Conservation (phyloP, 2,888 invertebrate species). For the Alentia gelatinosa region DNA sequence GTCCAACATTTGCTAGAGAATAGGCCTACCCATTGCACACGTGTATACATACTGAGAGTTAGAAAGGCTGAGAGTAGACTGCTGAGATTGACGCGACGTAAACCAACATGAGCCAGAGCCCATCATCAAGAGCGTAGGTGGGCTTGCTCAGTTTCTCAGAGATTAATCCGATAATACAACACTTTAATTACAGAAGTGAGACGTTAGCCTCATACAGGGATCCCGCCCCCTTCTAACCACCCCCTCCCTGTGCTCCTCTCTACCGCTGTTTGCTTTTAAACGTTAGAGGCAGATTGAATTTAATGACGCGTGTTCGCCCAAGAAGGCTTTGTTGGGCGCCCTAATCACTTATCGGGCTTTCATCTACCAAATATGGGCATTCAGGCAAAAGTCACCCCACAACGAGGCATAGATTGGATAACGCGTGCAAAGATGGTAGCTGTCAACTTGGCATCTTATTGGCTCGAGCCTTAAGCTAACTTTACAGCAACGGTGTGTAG, state of each 20-base stretch:
- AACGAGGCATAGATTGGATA: not conserved
- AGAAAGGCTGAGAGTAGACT: too few relatives aligned
- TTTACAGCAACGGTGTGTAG: not conserved
- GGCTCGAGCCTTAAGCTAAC: not conserved
- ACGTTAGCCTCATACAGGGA: too few relatives aligned
- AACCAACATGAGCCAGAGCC: too few relatives aligned
- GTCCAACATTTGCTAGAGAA: too few relatives aligned
- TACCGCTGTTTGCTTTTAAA: not conserved
- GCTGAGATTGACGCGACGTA: too few relatives aligned
- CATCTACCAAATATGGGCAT: constrained; percentile 1
- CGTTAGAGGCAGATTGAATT: not conserved
- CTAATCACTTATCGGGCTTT: not conserved
- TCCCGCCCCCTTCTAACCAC: too few relatives aligned
- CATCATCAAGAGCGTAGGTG: too few relatives aligned
- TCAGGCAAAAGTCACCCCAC: not conserved
- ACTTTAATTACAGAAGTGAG: not conserved
- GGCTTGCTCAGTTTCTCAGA: not conserved
- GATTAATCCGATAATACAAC: not conserved
- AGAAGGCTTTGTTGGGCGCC: not conserved
- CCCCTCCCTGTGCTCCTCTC: not conserved
- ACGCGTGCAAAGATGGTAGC: not conserved
- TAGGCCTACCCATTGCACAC: too few relatives aligned
- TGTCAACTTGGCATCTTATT: not conserved
- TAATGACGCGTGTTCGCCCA: not conserved
- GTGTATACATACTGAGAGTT: too few relatives aligned